These are phyloP conservation scores for Tachyglossus aculeatus DNA, from an alignment of 2,797 vertebrate genomes.

Conservation along the genomic window DNA sequence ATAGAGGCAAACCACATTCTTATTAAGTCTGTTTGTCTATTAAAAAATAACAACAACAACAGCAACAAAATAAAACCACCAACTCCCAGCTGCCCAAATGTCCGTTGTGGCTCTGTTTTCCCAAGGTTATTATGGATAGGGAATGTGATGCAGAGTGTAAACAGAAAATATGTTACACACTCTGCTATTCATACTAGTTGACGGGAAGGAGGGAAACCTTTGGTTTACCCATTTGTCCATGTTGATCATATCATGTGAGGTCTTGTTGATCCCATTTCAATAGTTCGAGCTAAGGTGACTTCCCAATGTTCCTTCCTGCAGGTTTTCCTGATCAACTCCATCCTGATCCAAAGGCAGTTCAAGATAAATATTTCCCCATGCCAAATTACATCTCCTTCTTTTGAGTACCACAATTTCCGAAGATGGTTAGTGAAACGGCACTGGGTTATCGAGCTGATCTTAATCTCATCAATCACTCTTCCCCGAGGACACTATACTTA, in stretches of 20 bases:
- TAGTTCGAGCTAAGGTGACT: slow-evolving; percentile 21
- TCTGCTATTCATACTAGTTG: too few relatives aligned
- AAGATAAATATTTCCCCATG: not conserved
- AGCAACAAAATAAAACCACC: too few relatives aligned
- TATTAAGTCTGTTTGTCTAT: not conserved
- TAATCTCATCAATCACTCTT: not conserved
- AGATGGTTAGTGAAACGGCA: slow-evolving; percentile 2
- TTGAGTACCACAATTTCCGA: not conserved
- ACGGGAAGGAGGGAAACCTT: not conserved
- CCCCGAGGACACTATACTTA: slow-evolving; percentile 66
- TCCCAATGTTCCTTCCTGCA: slow-evolving; percentile 14
- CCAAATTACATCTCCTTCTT: slow-evolving; percentile 22
- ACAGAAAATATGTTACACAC: not conserved
- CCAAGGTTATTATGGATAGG: not conserved
- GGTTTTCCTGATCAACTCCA: not conserved
- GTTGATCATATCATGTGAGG: not conserved
- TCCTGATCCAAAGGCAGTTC: not conserved
- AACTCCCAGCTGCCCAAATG: too few relatives aligned
- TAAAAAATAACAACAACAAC: not conserved
- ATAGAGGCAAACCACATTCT: not conserved
- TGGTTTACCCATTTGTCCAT: not conserved
- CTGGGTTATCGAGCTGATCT: not conserved
- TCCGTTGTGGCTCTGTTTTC: not conserved
- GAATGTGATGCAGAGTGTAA: slow-evolving; percentile 3
- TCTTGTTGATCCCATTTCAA: slow-evolving; percentile 15